Conservation (phyloP, 2,888 invertebrate species). For the Apodemia duryi region DNA sequence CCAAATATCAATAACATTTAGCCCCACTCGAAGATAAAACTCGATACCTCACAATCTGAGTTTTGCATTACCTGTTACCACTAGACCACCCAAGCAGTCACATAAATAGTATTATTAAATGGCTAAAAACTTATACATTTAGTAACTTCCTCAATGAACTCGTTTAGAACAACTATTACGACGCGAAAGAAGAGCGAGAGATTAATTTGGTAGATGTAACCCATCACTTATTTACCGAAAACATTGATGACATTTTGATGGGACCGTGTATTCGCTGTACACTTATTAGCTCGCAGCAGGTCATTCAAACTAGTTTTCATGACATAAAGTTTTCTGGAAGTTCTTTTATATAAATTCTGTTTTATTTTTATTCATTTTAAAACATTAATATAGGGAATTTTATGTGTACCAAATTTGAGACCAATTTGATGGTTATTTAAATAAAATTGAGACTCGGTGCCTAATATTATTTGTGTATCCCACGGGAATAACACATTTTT, state of each 20-base stretch:
- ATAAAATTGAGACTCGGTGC: no score
- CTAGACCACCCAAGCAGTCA: background rate
- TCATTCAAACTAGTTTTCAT: conserved; percentile 46
- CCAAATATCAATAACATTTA: no score
- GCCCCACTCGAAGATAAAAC: no score
- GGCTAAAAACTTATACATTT: background rate
- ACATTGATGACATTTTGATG: conserved; percentile 76
- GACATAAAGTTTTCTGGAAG: conserved; percentile 39
- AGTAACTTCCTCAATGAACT: conserved; percentile 8
- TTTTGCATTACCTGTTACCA: no score
- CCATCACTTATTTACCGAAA: conserved; percentile 49
- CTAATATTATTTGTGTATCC: no score
- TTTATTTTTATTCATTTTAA: background rate
- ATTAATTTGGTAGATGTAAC: conserved; percentile 8
- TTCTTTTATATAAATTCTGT: conserved; percentile 15
- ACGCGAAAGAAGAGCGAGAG: background rate
- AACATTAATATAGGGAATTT: no score
- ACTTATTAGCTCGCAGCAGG: conserved; percentile 72
- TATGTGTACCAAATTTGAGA: no score
- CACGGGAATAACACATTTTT: no score
- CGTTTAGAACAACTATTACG: conserved; percentile 1
- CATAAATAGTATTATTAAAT: background rate
- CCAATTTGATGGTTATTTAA: no score
- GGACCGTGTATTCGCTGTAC: conserved; percentile 53
- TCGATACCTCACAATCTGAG: no score